Percentiles rank a stretch among this genome's conserved stretches.
Conservation (phyloP, 2,888 invertebrate genomes). For the Parapristionchus giblindavisi region DNA sequence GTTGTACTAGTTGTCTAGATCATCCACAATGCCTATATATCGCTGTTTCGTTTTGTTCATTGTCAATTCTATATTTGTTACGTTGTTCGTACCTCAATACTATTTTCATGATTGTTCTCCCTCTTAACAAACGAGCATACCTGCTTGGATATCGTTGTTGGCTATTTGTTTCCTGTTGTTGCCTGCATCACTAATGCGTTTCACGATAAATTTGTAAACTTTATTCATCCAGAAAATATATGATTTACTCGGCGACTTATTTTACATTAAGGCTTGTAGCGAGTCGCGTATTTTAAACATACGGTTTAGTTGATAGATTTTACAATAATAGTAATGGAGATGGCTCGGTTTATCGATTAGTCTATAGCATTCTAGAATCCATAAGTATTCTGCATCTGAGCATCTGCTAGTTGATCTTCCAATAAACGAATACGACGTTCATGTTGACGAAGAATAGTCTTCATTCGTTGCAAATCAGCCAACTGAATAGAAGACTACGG, state of each 20-base stretch:
- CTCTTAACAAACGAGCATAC: background rate
- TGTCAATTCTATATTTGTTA: constrained; percentile 15
- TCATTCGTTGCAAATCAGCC: constrained; percentile 65
- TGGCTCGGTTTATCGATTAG: background rate
- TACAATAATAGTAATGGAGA: background rate
- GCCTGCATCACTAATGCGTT: background rate
- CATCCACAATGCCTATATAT: background rate
- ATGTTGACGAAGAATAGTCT: constrained; percentile 66
- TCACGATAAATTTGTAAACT: constrained; percentile 18
- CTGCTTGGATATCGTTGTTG: constrained; percentile 24
- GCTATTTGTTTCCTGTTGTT: constrained; percentile 34
- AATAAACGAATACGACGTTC: constrained; percentile 68
- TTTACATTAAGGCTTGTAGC: too few relatives aligned
- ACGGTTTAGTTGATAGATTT: background rate
- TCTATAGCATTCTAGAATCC: constrained; percentile 38
- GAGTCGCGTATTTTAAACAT: background rate
- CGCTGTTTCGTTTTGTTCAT: constrained; percentile 10
- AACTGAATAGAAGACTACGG: too few relatives aligned
- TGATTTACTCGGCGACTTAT: too few relatives aligned
- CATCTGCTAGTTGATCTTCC: constrained; percentile 66
- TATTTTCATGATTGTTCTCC: background rate
- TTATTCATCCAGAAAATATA: too few relatives aligned
- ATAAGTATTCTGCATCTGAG: constrained; percentile 62
- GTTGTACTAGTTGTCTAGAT: constrained; percentile 18
- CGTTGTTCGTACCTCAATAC: constrained; percentile 16